phyloP scores from a whole-genome alignment of 2,888 invertebrate genomes.

The Hylaea fasciaria region DNA sequence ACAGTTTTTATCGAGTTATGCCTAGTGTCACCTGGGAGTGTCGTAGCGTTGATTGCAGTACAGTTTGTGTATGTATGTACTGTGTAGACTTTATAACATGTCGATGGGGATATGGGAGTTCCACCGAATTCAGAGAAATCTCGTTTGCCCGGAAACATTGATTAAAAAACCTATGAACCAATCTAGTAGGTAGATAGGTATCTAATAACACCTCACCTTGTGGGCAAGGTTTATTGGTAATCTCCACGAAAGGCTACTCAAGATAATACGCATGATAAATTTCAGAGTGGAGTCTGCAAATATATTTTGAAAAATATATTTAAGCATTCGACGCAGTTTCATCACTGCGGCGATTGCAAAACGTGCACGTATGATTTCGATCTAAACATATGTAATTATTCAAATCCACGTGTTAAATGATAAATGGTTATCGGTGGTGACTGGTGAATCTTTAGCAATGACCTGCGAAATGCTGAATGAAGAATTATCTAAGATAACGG shows the following conservation, averaged over 20 bases:
- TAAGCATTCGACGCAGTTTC: too few relatives aligned
- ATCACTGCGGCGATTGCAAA: background rate
- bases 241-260: constrained; percentile 9
- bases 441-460: constrained; percentile 26
- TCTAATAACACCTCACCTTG: constrained; percentile 9
- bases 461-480: constrained; percentile 13
- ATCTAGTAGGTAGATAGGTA: background rate
- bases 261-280: constrained; percentile 1
- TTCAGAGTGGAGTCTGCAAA: constrained; percentile 6
- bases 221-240: constrained; percentile 13
- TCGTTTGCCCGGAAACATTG: too few relatives aligned
- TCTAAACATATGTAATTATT: constrained; percentile 2
- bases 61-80: too few relatives aligned
- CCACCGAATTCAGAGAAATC: too few relatives aligned
- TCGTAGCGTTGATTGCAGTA: too few relatives aligned
- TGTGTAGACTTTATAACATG: too few relatives aligned
- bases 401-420: constrained; percentile 11
- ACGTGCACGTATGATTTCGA: background rate
- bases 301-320: too few relatives aligned
- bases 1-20: too few relatives aligned
- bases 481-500: constrained; percentile 15
- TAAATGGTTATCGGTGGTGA: constrained; percentile 20
- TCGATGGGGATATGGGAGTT: too few relatives aligned
- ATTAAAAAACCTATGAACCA: too few relatives aligned
- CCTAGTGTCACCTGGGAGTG: too few relatives aligned